phyloP scores from a whole-genome alignment of 2,113 vertebrate species.

The Delphinus delphis region DNA sequence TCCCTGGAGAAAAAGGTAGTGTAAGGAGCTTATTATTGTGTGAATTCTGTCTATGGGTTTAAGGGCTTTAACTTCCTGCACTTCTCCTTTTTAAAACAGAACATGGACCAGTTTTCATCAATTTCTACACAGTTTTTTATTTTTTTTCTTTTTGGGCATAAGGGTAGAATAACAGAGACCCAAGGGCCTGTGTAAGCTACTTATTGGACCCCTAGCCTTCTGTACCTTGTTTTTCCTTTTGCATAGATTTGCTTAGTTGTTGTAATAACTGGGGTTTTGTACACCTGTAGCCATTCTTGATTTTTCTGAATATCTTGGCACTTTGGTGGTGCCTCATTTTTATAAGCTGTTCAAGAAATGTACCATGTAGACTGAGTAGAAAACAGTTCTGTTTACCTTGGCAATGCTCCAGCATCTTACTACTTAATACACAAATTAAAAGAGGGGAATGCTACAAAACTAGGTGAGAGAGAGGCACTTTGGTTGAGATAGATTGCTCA shows the following conservation, averaged over 20 bases:
- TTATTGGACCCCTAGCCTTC: not conserved
- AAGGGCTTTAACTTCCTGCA: not conserved
- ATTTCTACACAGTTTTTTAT: not conserved
- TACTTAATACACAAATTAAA: not conserved
- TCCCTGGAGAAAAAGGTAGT: conserved; percentile 24
- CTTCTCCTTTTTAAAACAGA: conserved; percentile 22
- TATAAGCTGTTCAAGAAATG: not conserved
- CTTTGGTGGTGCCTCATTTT: not conserved
- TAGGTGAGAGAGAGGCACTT: not conserved
- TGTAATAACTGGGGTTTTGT: not conserved
- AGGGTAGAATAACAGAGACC: not conserved
- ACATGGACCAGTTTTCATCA: not conserved
- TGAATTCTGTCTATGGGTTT: not conserved
- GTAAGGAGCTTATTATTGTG: not conserved
- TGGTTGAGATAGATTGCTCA: not conserved
- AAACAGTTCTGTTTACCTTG: conserved; percentile 20
- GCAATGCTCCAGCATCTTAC: not conserved
- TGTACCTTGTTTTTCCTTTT: conserved; percentile 19
- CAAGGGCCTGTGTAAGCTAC: not conserved
- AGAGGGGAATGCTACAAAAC: not conserved
- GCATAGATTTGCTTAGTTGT: not conserved
- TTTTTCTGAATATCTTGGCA: conserved; percentile 11
- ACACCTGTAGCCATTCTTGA: not conserved
- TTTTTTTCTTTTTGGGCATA: not conserved
- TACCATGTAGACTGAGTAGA: not conserved